Evolutionary conservation across 2,797 vertebrate genomes (phyloP).

Genomic region (Sebastes nivosus): DNA sequence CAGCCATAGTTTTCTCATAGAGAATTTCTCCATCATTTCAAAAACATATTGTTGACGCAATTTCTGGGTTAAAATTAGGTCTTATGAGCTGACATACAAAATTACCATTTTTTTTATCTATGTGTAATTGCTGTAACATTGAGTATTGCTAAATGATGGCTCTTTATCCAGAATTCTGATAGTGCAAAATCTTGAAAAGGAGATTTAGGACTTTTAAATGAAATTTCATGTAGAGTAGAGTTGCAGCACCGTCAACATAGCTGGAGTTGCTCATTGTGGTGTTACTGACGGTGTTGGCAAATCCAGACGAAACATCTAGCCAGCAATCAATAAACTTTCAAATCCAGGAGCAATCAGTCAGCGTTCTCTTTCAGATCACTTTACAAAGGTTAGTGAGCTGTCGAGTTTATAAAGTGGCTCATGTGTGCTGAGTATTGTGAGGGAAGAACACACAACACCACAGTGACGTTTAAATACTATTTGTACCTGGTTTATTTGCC

Average conservation of each 20-base stretch:
- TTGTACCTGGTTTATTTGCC: background rate
- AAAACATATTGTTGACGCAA: background rate
- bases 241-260: background rate
- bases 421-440: background rate
- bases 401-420: background rate
- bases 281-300: slow-evolving; percentile 1
- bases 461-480: background rate
- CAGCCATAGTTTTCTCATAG: background rate
- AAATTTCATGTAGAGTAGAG: background rate
- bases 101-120: accelerated
- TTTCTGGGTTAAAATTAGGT: background rate
- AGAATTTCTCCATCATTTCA: background rate
- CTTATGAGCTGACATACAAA: background rate
- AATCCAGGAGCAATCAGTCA: slow-evolving; percentile 5
- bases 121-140: background rate
- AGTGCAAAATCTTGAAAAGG: background rate
- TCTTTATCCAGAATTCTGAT: background rate
- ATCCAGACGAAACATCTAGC: background rate
- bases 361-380: slow-evolving; percentile 1
- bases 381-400: slow-evolving; percentile 4
- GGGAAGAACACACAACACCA: background rate
- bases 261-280: background rate
- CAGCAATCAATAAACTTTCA: slow-evolving; percentile 12
- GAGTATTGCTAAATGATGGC: background rate
- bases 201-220: background rate